Evolutionary conservation across 2,797 vertebrate species (phyloP).

Genomic region (Rhinichthys osculus): DNA sequence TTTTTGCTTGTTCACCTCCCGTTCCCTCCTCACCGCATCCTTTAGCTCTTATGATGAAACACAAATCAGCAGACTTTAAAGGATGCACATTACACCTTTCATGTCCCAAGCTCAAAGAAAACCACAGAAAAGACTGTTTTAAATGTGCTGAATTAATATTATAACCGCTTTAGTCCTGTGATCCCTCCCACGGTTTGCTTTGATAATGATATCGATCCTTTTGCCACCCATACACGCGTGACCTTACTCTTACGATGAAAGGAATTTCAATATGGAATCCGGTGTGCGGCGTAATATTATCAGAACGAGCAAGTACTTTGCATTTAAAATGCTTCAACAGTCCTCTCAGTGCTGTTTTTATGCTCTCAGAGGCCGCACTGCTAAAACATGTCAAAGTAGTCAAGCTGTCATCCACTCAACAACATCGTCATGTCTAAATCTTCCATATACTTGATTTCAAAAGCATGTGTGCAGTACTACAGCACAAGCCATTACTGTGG

Average conservation of each 20-base stretch:
- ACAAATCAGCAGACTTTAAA: slow-evolving; percentile 42
- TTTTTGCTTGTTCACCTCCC: slow-evolving; percentile 61
- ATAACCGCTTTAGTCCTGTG: slow-evolving; percentile 61
- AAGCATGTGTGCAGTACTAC: background rate
- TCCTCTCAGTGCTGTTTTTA: slow-evolving; percentile 38
- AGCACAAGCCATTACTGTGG: slow-evolving; percentile 52
- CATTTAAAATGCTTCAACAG: slow-evolving; percentile 40
- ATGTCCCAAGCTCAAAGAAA: slow-evolving; percentile 67
- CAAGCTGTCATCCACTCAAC: slow-evolving; percentile 46
- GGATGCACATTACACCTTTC: slow-evolving; percentile 51
- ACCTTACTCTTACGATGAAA: slow-evolving; percentile 61
- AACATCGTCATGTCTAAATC: slow-evolving; percentile 6
- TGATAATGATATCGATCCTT: slow-evolving; percentile 65
- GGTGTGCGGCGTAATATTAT: slow-evolving; percentile 60
- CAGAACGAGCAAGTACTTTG: slow-evolving; percentile 53
- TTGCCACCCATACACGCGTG: slow-evolving; percentile 49
- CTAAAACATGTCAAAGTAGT: slow-evolving; percentile 55
- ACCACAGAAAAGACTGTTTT: slow-evolving; percentile 58
- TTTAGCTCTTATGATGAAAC: slow-evolving; percentile 39
- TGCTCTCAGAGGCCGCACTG: slow-evolving; percentile 12
- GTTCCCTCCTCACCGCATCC: slow-evolving; percentile 4
- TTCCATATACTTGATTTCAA: slow-evolving; percentile 23
- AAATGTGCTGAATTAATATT: slow-evolving; percentile 65
- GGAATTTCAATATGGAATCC: slow-evolving; percentile 69
- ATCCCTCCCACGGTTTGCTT: slow-evolving; percentile 68